Evolutionary conservation across 2,797 vertebrate genomes (phyloP).

Genomic region (Synanceia verrucosa): DNA sequence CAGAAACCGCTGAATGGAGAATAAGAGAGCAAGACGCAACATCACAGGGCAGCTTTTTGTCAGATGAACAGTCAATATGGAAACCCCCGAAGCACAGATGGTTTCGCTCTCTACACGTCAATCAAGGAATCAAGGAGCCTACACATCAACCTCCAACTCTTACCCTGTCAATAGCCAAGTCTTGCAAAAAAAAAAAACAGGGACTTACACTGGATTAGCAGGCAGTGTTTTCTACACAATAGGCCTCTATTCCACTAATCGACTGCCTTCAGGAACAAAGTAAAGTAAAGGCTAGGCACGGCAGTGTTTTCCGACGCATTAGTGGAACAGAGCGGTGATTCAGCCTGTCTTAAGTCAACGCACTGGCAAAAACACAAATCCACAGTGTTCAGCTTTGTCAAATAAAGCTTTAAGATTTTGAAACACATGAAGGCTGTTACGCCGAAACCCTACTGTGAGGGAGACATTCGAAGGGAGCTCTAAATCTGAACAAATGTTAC

Average conservation of each 20-base stretch:
- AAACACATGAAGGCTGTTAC: slow-evolving; percentile 34
- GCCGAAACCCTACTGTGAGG: slow-evolving; percentile 17
- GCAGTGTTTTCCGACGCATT: slow-evolving; percentile 53
- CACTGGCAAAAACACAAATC: slow-evolving; percentile 58
- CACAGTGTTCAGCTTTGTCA: slow-evolving; percentile 55
- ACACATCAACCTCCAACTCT: slow-evolving; percentile 54
- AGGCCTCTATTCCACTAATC: slow-evolving; percentile 61
- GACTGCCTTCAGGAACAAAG: slow-evolving; percentile 57
- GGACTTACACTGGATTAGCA: slow-evolving; percentile 65
- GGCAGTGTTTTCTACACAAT: slow-evolving; percentile 62
- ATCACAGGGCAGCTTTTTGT: slow-evolving; percentile 61
- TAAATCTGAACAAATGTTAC: slow-evolving; percentile 13
- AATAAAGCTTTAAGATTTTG: slow-evolving; percentile 50
- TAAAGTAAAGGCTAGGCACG: slow-evolving; percentile 40
- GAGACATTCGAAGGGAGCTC: neutral
- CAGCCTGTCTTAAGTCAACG: slow-evolving; percentile 50
- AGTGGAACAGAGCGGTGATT: slow-evolving; percentile 64
- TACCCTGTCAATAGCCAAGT: slow-evolving; percentile 58
- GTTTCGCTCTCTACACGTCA: slow-evolving; percentile 60
- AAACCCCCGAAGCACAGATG: slow-evolving; percentile 54
- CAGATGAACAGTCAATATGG: slow-evolving; percentile 63
- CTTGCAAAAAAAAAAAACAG: slow-evolving; percentile 4
- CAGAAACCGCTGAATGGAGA: slow-evolving; percentile 5
- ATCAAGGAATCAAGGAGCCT: slow-evolving; percentile 62
- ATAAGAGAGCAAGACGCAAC: slow-evolving; percentile 25